Base-by-base conservation (phyloP, 2,113 vertebrate species). In the Ptilorrhoa leucosticta region DNA sequence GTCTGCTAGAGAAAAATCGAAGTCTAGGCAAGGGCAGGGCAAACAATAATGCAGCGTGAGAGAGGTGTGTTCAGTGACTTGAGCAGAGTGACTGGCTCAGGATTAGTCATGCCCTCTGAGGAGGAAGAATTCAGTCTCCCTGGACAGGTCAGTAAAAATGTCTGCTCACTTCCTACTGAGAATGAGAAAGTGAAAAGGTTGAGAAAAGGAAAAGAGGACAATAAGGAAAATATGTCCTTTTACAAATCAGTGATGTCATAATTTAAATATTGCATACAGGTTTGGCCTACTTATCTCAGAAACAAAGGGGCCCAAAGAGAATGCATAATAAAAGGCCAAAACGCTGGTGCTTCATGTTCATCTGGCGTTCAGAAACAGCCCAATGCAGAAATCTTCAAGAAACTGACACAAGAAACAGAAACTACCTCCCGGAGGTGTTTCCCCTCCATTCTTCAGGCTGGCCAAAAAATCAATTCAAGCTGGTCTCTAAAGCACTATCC, bases 271-370 rank as follows among this genome's bases (percentile, higher is more conserved):
- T 88, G 23, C 22, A 19, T 48, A 45, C 10, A 28, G 2, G 6
- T 65, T 88, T 69, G 39, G 11, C 37, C 50, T 83, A 19, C 47
- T 72, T 80, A 21, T 39, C 40, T 86, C n/a, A 57, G 33, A 48
- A 95, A n/a, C 11, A 10, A 80, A 88, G 47, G 14, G 6, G 3
- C 21, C 42, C 10, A 66, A 78, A 78, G 10, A 58, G 8, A 81
- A 82, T 27, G 8, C 9, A 39, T 33, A 89, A 15, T 42, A 84
- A 66, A 84, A 94, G 56, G 20, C 26, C 30, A 66, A 65, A 65
- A 89, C 40, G 4, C 20, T 50, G 27, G 57, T 0, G 0, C 13
- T 65, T 80, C 2, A 1, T 3, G 3, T 57, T 85, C 17, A 27
- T 51, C 31, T 6, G 4, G 7, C 20, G 13, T 56, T 79, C 28